Base-by-base conservation (phyloP, 23 tunicate species). In the Aplidium turbinatum region DNA sequence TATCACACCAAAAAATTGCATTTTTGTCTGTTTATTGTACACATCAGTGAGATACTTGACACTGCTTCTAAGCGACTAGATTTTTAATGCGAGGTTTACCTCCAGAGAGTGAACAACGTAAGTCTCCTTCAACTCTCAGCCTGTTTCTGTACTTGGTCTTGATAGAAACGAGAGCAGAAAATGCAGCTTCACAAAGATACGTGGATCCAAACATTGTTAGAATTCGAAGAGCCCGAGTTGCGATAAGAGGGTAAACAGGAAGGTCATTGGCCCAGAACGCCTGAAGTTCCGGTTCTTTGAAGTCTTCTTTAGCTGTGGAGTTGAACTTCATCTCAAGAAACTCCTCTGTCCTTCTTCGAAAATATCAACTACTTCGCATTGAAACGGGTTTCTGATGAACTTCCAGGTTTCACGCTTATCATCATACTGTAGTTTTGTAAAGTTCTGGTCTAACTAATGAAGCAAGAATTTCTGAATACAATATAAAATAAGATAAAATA, bases 1-100 rank as follows among this genome's bases (percentile, higher is more conserved):
- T 55, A 20, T 55, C 20, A 20, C 25, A 55, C 23, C n/a, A 13
- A 13, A 13, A 55, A 55, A 20, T 55, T 18, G 20, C 20, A 55
- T 19, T 55, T 55, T 55, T 13, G 62, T 55, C 20, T 18, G 23
- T 55, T 55, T 55, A 55, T 55, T 55, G 23, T 55, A 55, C 23
- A 55, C 25, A 55, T 55, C 62, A 55, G 62, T 55, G 23, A 11
- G 62, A 55, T 22, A 18, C 62, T 55, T 55, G 62, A 55, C 62
- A 18, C 62, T 55, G 62, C 57, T 68, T 68, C 23, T 68, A 38
- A 40, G 57, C 74, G 13, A 68, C 58, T 68, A 68, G 74, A n/a
- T 68, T 40, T 68, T 68, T 68, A 38, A 39, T 68, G 57, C 74
- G 28, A 68, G 74, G 74, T 68, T 68, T 38, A 68, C 38, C 23